phyloP scores from a whole-genome alignment of 2,888 invertebrate species.

The Caenorhabditis becei region DNA sequence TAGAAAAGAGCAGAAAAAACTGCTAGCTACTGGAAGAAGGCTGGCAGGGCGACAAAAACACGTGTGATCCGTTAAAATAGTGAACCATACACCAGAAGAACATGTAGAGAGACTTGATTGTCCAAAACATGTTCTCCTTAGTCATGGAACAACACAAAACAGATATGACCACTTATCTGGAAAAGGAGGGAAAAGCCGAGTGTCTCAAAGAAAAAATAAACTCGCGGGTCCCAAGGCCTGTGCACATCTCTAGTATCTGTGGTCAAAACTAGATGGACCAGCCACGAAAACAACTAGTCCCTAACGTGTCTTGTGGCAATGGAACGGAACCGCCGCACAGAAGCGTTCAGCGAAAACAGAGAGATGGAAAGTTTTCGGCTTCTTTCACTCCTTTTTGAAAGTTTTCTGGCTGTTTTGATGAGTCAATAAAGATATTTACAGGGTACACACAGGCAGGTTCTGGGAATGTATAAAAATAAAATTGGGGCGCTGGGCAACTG shows the following conservation, averaged over 20 bases:
- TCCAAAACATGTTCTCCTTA: conserved; percentile 57
- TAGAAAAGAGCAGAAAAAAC: neutral
- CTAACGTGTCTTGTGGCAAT: conserved; percentile 27
- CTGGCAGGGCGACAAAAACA: conserved; percentile 23
- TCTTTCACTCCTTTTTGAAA: neutral
- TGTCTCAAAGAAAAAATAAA: neutral
- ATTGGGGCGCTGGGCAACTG: neutral
- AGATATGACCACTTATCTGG: conserved; percentile 50
- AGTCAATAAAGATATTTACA: conserved; percentile 9
- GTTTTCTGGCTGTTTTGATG: neutral
- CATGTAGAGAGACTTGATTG: conserved; percentile 37
- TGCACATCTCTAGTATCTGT: conserved; percentile 40
- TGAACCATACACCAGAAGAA: conserved; percentile 46
- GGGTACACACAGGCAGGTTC: conserved; percentile 6
- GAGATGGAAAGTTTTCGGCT: neutral
- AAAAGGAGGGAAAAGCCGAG: neutral
- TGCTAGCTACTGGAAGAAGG: neutral
- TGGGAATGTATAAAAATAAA: conserved; percentile 4
- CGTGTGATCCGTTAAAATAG: conserved; percentile 47
- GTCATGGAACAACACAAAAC: conserved; percentile 46
- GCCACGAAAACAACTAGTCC: conserved; percentile 44
- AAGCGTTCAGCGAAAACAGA: neutral
- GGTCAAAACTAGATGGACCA: conserved; percentile 36
- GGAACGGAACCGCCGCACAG: neutral
- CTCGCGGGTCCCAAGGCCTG: conserved; percentile 6